phyloP scores from a whole-genome alignment of 2,113 vertebrate genomes.

The Uropsilus gracilis region DNA sequence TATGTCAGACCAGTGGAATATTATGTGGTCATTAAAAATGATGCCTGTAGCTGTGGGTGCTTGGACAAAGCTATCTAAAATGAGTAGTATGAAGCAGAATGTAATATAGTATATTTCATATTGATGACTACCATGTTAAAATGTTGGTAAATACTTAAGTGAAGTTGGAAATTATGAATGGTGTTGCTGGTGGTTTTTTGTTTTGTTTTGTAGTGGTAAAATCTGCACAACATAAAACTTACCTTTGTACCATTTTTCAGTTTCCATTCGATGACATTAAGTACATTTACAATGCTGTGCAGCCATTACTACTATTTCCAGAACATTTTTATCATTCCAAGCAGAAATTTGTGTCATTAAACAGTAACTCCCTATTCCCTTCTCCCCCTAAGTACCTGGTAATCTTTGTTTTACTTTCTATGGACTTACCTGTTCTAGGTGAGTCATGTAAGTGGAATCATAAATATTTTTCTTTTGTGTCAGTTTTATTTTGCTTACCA shows the following conservation, averaged over 20 bases:
- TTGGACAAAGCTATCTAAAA: slow-evolving; percentile 16
- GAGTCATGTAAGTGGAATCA: neutral
- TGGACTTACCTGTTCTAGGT: neutral
- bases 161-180: neutral
- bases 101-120: neutral
- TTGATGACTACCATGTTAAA: neutral
- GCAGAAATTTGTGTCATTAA: neutral
- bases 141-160: neutral
- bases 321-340: neutral
- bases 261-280: neutral
- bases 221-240: neutral
- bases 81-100: slow-evolving; percentile 13
- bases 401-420: neutral
- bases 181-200: neutral
- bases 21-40: neutral
- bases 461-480: neutral
- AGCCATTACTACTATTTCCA: neutral
- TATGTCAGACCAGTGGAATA: neutral
- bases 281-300: neutral
- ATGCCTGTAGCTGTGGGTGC: neutral
- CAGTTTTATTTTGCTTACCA: neutral
- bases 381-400: neutral
- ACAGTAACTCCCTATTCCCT: neutral
- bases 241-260: neutral
- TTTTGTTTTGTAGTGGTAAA: neutral